Percentiles rank a stretch among this genome's conserved stretches.
These are phyloP conservation scores for Archocentrus centrarchus DNA, from an alignment of 2,113 vertebrate genomes.

Conservation along the genomic window DNA sequence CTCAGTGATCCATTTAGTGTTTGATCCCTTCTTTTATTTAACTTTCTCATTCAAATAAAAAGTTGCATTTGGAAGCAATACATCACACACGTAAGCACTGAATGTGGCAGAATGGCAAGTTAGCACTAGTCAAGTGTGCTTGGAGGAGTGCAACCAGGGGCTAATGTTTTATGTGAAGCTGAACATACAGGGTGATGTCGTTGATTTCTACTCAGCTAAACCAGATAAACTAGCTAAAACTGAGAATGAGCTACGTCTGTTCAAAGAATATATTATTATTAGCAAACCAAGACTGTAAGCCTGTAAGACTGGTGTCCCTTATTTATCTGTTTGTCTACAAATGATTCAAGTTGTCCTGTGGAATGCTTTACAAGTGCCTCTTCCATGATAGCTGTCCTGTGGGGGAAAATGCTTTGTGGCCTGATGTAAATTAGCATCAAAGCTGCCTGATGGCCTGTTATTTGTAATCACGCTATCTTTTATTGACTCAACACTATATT, in stretches of 20 bases:
- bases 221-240: background rate
- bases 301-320: background rate
- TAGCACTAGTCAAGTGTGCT: background rate
- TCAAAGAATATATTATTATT: background rate
- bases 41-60: background rate
- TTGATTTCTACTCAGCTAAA: background rate
- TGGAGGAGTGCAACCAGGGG: background rate
- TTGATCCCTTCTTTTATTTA: constrained; percentile 8
- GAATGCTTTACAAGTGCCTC: background rate
- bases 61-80: background rate
- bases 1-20: background rate
- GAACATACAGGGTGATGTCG: background rate
- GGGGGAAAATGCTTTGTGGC: background rate
- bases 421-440: background rate
- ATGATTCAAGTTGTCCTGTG: background rate
- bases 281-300: background rate
- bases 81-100: background rate
- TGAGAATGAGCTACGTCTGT: background rate
- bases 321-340: background rate
- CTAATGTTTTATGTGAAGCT: constrained; percentile 3
- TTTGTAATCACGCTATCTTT: background rate
- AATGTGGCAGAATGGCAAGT: background rate
- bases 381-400: background rate
- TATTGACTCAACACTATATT: background rate
- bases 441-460: background rate